phyloP scores from a whole-genome alignment of 35 echinoderm and acorn worm genomes.

The Amphiura filiformis region DNA sequence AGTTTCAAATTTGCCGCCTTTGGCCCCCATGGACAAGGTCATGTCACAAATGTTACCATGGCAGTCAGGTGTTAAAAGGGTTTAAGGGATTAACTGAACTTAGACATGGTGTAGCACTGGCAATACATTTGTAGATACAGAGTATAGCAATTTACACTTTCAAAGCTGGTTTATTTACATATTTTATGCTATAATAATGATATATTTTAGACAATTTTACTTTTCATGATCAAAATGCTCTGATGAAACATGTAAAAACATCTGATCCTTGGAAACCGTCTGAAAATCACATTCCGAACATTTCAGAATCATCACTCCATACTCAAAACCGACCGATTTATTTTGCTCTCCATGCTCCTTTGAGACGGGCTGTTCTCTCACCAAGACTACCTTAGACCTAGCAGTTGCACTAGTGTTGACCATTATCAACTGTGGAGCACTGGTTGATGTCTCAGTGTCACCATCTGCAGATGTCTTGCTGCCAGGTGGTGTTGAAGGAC shows the following conservation, averaged over 20 bases:
- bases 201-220: too few species aligned
- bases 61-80: too few species aligned
- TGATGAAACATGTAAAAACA: not conserved
- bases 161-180: too few species aligned
- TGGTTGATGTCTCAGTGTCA: too few species aligned
- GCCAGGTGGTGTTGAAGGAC: not conserved
- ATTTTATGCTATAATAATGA: too few species aligned
- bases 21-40: too few species aligned
- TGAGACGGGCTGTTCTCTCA: not conserved
- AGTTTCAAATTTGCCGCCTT: too few species aligned
- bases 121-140: too few species aligned
- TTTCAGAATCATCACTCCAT: not conserved
- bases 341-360: not conserved
- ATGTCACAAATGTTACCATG: too few species aligned
- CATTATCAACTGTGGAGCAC: not conserved
- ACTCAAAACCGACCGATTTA: not conserved
- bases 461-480: not conserved
- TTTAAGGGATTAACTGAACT: too few species aligned
- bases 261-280: not conserved
- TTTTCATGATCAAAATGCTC: not conserved
- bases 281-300: not conserved
- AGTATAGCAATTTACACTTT: too few species aligned
- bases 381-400: not conserved
- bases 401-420: not conserved
- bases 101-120: too few species aligned